A percentile compares a stretch with the other conserved stretches of the same genome.
These are phyloP conservation scores for Petrolisthes manimaculis DNA, from an alignment of 2,888 invertebrate genomes.

Conservation along the genomic window DNA sequence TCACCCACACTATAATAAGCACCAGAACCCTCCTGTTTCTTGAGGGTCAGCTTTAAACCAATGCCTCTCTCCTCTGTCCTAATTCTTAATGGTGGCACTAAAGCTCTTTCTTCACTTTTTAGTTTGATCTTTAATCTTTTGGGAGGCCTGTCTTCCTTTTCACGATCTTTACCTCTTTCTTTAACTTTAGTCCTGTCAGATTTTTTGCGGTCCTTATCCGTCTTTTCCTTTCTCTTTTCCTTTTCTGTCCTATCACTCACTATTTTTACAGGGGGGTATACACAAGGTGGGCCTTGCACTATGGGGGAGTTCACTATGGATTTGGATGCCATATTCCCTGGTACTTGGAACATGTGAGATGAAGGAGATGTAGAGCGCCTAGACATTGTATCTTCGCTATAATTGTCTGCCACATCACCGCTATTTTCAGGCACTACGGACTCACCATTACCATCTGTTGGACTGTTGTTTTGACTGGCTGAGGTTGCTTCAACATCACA, in stretches of 20 bases:
- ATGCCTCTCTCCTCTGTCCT: constrained; percentile 56
- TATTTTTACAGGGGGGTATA: constrained; percentile 33
- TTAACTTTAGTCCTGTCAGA: constrained; percentile 50
- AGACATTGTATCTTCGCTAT: constrained; percentile 20
- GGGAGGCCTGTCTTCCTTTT: constrained; percentile 56
- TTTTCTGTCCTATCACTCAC: constrained; percentile 45
- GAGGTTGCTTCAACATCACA: constrained; percentile 44
- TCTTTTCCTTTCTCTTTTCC: constrained; percentile 45
- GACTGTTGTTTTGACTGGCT: constrained; percentile 37
- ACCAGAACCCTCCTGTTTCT: constrained; percentile 65
- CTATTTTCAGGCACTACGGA: constrained; percentile 5
- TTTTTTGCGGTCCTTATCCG: constrained; percentile 45
- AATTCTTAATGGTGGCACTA: constrained; percentile 61
- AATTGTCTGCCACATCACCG: background rate
- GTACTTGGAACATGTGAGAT: background rate
- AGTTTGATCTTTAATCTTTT: constrained; percentile 63
- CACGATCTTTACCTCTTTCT: constrained; percentile 50
- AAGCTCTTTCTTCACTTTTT: constrained; percentile 52
- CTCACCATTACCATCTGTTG: constrained; percentile 9
- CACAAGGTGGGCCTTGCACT: constrained; percentile 24
- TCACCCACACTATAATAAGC: constrained; percentile 64
- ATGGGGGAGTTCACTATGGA: constrained; percentile 14
- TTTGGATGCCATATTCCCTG: constrained; percentile 22
- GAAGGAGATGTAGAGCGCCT: constrained; percentile 14
- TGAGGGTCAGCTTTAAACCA: constrained; percentile 63